Conservation (phyloP, 1,140 invertebrate genomes). For the Tetramorium parvispinum region DNA sequence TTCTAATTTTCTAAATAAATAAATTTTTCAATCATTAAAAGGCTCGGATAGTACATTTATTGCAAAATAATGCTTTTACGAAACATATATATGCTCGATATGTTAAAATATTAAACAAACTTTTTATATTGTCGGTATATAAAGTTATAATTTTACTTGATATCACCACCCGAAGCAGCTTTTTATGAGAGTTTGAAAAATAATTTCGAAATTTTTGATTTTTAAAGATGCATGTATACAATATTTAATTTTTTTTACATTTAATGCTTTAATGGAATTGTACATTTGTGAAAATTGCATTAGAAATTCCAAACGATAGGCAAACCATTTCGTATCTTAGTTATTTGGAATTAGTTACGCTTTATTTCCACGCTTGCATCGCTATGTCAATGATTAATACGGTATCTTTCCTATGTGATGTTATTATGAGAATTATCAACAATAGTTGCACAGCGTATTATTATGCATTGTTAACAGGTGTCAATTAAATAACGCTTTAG, state of each 20-base stretch:
- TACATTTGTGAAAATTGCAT: neutral
- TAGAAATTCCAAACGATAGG: neutral
- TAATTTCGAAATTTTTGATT: neutral
- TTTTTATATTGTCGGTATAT: neutral
- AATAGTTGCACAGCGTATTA: conserved; percentile 8
- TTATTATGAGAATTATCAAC: conserved; percentile 33
- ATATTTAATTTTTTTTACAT: neutral
- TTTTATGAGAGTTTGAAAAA: neutral
- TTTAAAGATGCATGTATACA: neutral
- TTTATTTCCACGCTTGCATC: neutral
- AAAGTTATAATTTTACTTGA: neutral
- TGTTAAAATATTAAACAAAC: neutral
- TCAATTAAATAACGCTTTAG: conserved; percentile 26
- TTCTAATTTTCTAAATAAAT: conserved; percentile 32
- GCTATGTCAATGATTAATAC: conserved; percentile 11
- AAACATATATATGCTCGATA: neutral
- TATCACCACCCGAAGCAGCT: neutral
- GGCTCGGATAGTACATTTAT: neutral
- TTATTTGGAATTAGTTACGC: neutral
- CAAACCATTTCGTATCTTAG: neutral
- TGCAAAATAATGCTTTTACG: neutral
- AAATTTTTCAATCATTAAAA: conserved; percentile 45
- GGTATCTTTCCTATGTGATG: neutral
- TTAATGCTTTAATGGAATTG: neutral
- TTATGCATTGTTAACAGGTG: conserved; percentile 39